Evolutionary conservation across 2,797 vertebrate genomes (phyloP).

Genomic region (Parambassis ranga): DNA sequence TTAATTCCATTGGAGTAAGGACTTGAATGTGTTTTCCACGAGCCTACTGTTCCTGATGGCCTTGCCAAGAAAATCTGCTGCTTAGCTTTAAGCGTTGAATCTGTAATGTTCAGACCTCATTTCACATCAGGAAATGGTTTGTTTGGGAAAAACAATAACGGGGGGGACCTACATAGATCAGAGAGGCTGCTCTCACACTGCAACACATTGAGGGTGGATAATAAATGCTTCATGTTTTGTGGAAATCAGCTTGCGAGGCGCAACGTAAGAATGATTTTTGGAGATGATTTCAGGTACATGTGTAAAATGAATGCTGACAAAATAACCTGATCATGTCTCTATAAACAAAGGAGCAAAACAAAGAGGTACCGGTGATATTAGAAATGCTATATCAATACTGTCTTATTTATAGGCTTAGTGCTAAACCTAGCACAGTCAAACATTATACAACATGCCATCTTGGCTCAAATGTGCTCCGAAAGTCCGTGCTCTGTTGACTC

Average conservation of each 20-base stretch:
- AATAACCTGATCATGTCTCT: conserved; percentile 7
- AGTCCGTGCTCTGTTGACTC: conserved; percentile 78
- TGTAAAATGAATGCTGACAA: neutral
- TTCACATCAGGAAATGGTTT: conserved; percentile 65
- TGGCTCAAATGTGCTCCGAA: conserved; percentile 50
- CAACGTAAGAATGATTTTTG: conserved; percentile 21
- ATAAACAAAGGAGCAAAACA: neutral
- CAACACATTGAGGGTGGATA: conserved; percentile 49
- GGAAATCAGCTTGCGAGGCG: conserved; percentile 27
- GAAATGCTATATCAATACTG: conserved; percentile 53
- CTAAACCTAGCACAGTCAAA: conserved; percentile 50
- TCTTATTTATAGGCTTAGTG: conserved; percentile 60
- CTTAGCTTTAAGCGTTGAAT: conserved; percentile 72
- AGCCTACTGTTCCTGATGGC: conserved; percentile 58
- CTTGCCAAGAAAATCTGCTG: conserved; percentile 69
- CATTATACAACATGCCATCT: conserved; percentile 55
- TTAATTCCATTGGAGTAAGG: conserved; percentile 69
- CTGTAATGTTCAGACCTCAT: conserved; percentile 66
- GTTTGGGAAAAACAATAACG: conserved; percentile 62
- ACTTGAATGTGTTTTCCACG: conserved; percentile 59
- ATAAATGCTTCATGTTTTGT: conserved; percentile 57
- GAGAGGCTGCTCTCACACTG: conserved; percentile 45
- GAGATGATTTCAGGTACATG: conserved; percentile 20
- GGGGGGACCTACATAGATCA: conserved; percentile 62
- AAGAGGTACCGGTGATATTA: conserved; percentile 49